Evolutionary conservation across 1,140 invertebrate genomes (phyloP), one percentile per base, ranked within the genome.

Genomic region (Diplogasteroides magnus): DNA sequence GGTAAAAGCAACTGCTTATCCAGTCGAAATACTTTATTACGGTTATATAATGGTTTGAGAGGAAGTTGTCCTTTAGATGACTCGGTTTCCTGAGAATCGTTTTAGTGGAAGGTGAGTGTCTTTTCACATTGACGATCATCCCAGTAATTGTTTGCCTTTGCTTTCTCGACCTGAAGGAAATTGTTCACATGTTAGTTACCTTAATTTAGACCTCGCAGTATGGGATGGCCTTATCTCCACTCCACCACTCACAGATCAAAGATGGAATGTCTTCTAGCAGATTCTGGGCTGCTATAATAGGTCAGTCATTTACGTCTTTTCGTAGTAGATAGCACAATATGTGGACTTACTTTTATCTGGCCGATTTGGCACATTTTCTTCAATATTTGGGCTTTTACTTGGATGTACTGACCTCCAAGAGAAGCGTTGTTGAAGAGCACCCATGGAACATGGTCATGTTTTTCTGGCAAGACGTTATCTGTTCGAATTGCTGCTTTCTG

Each of bases 221-320:
- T 48, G 70, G 70, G 31, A 72, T 72, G 1, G 58, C 25, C 65
- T 72, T 72, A 32, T 72, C 70, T 32, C 70, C 70, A 37, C 31
- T 71, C 55, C 67, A 72, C 70, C 70, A 72, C 59, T 61, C 31
- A 56, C 70, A 72, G 60, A 72, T 28, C 48, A 72, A 64, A 56
- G 37, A 57, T 57, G 70, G 70, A 37, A 72, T 26, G 55, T 67
- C 32, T 23, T 67, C 59, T 15, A 63, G 27, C 28, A 67, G 59
- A n/a, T 19, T 37, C 31, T 72, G 70, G 29, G 61, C 37, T 6
- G 6, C 37, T 48, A 19, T 11, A 19, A 19, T 6, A 11, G 19
- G 6, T 11, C 37, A 48, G 6, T 48, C 37, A 11, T 48, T 48
- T 48, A 6, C n/a, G n/a, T 11, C 37, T 48, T 48, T 19, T 48